phyloP scores from a whole-genome alignment of 2,113 vertebrate genomes.

The Fulmarus glacialis region DNA sequence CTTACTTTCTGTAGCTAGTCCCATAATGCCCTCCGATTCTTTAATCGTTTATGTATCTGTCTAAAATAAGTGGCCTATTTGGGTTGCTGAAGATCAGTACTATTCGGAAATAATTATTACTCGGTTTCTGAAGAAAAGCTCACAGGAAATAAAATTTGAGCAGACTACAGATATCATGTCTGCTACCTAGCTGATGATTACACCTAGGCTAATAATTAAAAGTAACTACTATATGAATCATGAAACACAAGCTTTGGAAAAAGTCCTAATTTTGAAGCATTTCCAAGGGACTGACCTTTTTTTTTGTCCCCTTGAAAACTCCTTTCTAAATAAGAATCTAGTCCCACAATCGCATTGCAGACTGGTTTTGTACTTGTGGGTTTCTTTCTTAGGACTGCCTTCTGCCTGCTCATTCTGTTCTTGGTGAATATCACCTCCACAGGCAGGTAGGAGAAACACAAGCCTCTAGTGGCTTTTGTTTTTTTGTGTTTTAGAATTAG shows the following conservation, averaged over 20 bases:
- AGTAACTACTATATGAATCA: background rate
- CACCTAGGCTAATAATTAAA: background rate
- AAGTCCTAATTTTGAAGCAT: background rate
- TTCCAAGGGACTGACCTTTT: background rate
- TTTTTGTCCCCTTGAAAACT: background rate
- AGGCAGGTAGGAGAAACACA: background rate
- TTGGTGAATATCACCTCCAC: background rate
- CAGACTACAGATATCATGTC: background rate
- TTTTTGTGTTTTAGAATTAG: too few relatives aligned
- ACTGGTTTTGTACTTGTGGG: background rate
- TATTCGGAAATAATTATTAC: background rate
- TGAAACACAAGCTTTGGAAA: background rate
- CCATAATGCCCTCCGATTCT: background rate
- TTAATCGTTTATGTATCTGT: background rate
- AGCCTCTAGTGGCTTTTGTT: too few relatives aligned
- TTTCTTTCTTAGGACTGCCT: background rate
- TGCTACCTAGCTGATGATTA: background rate
- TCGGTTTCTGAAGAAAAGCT: background rate
- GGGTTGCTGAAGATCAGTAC: background rate
- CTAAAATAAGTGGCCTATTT: background rate
- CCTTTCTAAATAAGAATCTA: background rate
- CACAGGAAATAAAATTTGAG: background rate
- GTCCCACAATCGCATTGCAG: background rate
- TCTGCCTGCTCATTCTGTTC: background rate
- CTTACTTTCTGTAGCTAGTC: background rate